Evolutionary conservation across 2,888 invertebrate species (phyloP).

Genomic region (Aradus depressus): DNA sequence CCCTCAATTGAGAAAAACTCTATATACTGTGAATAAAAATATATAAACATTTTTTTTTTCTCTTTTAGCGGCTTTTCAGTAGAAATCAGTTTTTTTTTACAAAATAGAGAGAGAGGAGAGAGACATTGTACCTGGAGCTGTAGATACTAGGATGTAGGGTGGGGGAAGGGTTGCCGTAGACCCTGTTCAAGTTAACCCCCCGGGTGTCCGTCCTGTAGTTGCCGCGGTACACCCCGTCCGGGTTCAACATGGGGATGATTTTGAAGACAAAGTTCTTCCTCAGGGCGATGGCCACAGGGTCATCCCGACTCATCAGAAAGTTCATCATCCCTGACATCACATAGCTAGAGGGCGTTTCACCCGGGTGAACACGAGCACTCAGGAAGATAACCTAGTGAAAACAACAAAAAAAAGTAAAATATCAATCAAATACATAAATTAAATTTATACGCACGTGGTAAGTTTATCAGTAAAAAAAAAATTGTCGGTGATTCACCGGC

Average conservation of each 20-base stretch:
- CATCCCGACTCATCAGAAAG: slow-evolving; percentile 60
- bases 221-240: slow-evolving; percentile 78
- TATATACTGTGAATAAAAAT: too few relatives aligned
- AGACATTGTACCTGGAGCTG: slow-evolving; percentile 72
- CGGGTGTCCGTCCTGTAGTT: slow-evolving; percentile 77
- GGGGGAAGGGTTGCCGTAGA: slow-evolving; percentile 68
- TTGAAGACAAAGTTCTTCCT: slow-evolving; percentile 75
- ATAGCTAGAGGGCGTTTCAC: slow-evolving; percentile 83
- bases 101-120: too few relatives aligned
- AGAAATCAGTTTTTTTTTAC: too few relatives aligned
- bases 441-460: not conserved
- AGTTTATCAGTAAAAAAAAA: not conserved
- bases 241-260: slow-evolving; percentile 81
- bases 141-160: slow-evolving; percentile 71
- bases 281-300: slow-evolving; percentile 60
- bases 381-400: slow-evolving; percentile 61
- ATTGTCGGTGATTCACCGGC: too few relatives aligned
- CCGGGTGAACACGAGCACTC: slow-evolving; percentile 83
- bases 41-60: too few relatives aligned
- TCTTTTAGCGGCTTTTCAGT: too few relatives aligned
- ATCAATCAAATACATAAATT: not conserved
- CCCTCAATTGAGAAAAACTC: too few relatives aligned
- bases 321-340: slow-evolving; percentile 82
- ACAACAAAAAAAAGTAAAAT: too few relatives aligned
- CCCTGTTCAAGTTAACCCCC: slow-evolving; percentile 78